phyloP scores from a whole-genome alignment of 35 echinoderm and acorn worm species.

The Ptychodera flava region DNA sequence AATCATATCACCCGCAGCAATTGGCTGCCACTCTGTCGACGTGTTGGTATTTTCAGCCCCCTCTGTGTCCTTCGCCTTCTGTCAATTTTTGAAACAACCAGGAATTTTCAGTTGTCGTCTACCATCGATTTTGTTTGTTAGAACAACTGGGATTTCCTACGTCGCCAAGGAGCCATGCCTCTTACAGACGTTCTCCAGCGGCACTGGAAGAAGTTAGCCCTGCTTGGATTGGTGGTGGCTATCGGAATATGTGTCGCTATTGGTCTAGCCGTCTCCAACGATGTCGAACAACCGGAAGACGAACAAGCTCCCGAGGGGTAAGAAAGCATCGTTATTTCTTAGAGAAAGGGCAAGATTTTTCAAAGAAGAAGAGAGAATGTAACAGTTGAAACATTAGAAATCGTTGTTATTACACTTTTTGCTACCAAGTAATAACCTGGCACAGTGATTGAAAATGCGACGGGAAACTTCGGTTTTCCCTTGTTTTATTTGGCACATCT shows the following conservation, averaged over 20 bases:
- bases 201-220: background rate
- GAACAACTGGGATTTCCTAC: background rate
- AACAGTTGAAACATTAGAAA: too few species aligned
- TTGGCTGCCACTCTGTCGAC: background rate
- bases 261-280: background rate
- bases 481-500: too few species aligned
- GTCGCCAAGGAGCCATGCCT: background rate
- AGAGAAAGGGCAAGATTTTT: too few species aligned
- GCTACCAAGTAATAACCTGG: too few species aligned
- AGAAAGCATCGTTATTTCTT: too few species aligned
- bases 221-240: background rate
- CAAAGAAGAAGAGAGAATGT: too few species aligned
- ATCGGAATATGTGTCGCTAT: background rate
- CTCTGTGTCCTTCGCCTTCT: background rate
- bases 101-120: too few species aligned
- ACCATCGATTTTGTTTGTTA: too few species aligned
- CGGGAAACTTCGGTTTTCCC: too few species aligned
- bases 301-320: background rate
- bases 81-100: background rate
- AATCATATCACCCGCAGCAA: background rate
- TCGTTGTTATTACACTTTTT: too few species aligned
- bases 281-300: background rate
- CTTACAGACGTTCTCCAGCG: background rate
- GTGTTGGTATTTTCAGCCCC: background rate
- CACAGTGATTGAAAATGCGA: too few species aligned